Evolutionary conservation across 2,797 vertebrate genomes (phyloP), one percentile per base, ranked within the genome.

Genomic region (Enteromius treurensis): DNA sequence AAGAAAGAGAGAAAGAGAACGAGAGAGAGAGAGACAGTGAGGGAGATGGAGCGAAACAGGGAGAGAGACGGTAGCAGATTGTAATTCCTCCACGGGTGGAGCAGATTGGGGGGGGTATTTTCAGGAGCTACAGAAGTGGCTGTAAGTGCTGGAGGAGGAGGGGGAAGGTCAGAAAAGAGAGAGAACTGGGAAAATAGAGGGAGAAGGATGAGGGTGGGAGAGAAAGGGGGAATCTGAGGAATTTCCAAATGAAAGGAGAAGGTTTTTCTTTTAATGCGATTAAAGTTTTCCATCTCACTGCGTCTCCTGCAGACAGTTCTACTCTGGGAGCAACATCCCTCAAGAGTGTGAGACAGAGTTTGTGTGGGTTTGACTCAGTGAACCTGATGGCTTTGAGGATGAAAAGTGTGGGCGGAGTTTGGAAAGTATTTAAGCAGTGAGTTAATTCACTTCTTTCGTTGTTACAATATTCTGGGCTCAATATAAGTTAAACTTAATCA

Each of bases 221-320:
- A 67, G 80, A 67, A 74, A 78, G 85, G 81, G 84, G 73, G 80
- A 86, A 85, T 93, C 93, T 90, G 87, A 92, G 93, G 94, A 95
- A 95, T 95, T 95, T 95, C 92, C 93, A 94, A 95, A 94, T 95
- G 94, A 95, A 95, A 94, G 93, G 92, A 91, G 90, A 92, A 94
- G 93, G 86, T 94, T 94, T 94, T 94, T 94, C 91, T 94, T 92
- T 92, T 95, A 94, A 95, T 95, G 94, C 92, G 94, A 95, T 95
- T 95, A 95, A 93, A 95, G 93, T 93, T 95, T 95, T 95, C 95
- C 94, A 93, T 95, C 91, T 94, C 95, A 94, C 90, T 88, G 95
- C 93, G 90, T 92, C 87, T 90, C 92, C 89, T 88, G 92, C 89
- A 91, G 91, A 93, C 92, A 93, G 92, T 92, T 91, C 80, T 90